Conservation (phyloP, 2,797 vertebrate genomes). For the Sparidentex hasta region DNA sequence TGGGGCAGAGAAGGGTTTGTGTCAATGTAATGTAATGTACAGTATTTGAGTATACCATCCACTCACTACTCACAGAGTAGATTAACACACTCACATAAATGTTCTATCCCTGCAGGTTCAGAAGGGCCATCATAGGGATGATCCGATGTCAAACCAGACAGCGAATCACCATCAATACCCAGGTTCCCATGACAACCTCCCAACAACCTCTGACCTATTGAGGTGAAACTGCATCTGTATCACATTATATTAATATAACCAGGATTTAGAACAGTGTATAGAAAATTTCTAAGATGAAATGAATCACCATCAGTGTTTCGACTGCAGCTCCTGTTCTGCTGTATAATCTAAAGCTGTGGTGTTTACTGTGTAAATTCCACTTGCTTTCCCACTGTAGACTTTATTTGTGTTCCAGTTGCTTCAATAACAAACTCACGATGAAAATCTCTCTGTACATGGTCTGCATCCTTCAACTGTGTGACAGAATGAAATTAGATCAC, state of each 20-base stretch:
- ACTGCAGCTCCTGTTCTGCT: background rate
- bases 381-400: conserved; percentile 16
- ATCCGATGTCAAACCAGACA: conserved; percentile 92
- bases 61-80: background rate
- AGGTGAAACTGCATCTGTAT: conserved; percentile 17
- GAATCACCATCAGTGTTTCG: conserved; percentile 9
- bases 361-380: conserved; percentile 60
- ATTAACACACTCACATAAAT: background rate
- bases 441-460: background rate
- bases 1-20: background rate
- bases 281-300: background rate
- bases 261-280: conserved; percentile 1
- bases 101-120: conserved; percentile 76
- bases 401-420: conserved; percentile 19
- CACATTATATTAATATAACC: background rate
- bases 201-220: conserved; percentile 82
- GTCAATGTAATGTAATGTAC: background rate
- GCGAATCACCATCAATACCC: conserved; percentile 88
- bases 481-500: background rate
- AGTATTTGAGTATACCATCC: background rate
- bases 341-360: conserved; percentile 5
- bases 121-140: conserved; percentile 92
- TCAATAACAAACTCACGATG: conserved; percentile 18
- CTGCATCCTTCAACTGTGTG: background rate
- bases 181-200: conserved; percentile 90